Evolutionary conservation across 2,113 vertebrate genomes (phyloP).

Genomic region (Geococcyx californianus): DNA sequence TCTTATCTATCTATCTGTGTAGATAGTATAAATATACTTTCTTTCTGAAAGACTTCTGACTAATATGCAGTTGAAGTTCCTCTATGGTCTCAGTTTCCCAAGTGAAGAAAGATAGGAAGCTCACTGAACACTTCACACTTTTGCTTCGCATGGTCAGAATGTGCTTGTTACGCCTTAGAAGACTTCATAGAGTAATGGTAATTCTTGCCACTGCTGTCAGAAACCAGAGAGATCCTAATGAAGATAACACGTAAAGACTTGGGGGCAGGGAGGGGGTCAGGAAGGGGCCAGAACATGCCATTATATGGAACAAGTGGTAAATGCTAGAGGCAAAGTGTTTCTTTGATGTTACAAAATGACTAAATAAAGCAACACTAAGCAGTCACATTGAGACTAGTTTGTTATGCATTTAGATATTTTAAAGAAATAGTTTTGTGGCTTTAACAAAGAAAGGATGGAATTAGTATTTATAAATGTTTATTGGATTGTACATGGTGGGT

Average conservation of each 20-base stretch:
- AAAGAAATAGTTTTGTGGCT: background rate
- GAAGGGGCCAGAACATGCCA: background rate
- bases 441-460: background rate
- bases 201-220: background rate
- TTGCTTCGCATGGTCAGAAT: background rate
- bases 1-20: too few relatives aligned
- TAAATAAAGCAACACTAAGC: background rate
- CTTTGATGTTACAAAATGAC: background rate
- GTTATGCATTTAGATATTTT: background rate
- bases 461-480: background rate
- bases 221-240: background rate
- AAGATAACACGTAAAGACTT: background rate
- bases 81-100: background rate
- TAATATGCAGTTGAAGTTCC: background rate
- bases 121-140: background rate
- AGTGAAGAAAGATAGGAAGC: background rate
- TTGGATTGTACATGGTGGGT: background rate
- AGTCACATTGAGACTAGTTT: accelerated
- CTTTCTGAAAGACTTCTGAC: background rate
- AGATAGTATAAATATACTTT: accelerated
- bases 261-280: background rate
- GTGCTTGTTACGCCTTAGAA: background rate
- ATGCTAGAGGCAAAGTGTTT: background rate
- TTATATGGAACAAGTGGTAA: background rate
- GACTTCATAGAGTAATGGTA: background rate